Base-by-base conservation (phyloP, 2,113 vertebrate genomes). In the Chamaetylas fuelleborni region DNA sequence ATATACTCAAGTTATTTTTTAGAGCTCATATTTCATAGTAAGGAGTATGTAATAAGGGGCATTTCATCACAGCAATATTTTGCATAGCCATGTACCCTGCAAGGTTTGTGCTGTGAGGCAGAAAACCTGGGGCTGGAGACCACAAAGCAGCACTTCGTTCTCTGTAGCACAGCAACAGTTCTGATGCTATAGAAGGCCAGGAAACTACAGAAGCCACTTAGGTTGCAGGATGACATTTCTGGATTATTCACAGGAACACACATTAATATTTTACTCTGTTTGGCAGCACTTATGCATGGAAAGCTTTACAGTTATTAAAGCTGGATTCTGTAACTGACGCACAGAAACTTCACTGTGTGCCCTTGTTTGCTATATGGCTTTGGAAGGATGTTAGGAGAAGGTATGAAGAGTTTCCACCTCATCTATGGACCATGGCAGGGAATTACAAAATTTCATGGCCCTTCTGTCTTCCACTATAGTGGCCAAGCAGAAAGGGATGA, bases 241-340 rank as follows among this genome's bases (percentile, higher is more conserved):
- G 70, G 83, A 95, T 90, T 87, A 80, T 80, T 92, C 91, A 91
- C 38, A 90, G 84, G 38, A 91, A 81, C 29, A 70, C 25, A 58
- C 29, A 95, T 87, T 72, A 95, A 82, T 80, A 94, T 95, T 95
- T 94, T 90, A 90, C 42, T 91, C 65, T 57, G 24, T 38, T 88
- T 91, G 89, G 70, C 54, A 77, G 29, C 24, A 40, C 42, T 85
- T 87, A 77, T 0, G 1, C n/a, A 76, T 42, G 73, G 83, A 93
- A 93, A 88, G 13, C 89, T 89, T 89, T 79, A 45, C 12, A 57
- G 26, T 47, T 91, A 58, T 85, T 79, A 67, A 70, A 77, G 34
- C 25, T 80, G n/a, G 29, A 66, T 76, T 61, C 65, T 76, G 25
- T 12, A 64, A 57, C n/a, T 85, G 89, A 92, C 0, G 0, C 45